Base-by-base conservation (phyloP, 2,888 invertebrate species). In the Athalia cordata region DNA sequence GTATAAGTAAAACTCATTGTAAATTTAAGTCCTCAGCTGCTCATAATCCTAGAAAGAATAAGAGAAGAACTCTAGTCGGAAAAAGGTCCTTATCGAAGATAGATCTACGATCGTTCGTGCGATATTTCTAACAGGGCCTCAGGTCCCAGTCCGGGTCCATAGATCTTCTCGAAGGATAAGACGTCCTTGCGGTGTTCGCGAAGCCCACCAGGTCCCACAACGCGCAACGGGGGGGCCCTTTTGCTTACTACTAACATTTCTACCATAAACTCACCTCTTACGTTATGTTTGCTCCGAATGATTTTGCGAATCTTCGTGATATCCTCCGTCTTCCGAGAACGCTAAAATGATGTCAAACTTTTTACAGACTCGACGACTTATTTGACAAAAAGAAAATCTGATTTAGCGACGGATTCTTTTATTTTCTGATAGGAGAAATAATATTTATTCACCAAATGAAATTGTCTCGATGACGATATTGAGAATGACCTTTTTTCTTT, bases 61-160 rank as follows among this genome's bases (percentile, higher is more conserved):
- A 9, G 77, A 79, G 78, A 75, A 59, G 49, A 59, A 9, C 77
- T 78, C 80, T 76, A 49, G 81, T 80, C 84, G 84, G 84, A 85
- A 85, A 85, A 85, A 85, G 81, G 80, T 78, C 77, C 81, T 85
- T 89, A 89, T 89, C 89, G 84, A 61, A 81, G 84, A 82, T 80
- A 87, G 85, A 89, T 89, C 89, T 85, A 80, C 84, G 89, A 89
- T 89, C 87, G 86, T 77, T 82, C 81, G 79, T 70, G 81, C 84
- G 89, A 89, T 89, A 88, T 86, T 87, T 87, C 86, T 87, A 89
- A 89, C 89, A 89, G 88, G 84, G 86, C 86, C 86, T 83, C 84
- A 85, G 86, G 84, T 84, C 86, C 85, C 85, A 85, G 85, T 84
- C 83, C 84, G 81, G 80, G 81, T 82, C 84, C 84, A 83, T 83